Evolutionary conservation across 2,113 vertebrate genomes (phyloP), one percentile per base, ranked within the genome.

Genomic region (Glareola pratincola): DNA sequence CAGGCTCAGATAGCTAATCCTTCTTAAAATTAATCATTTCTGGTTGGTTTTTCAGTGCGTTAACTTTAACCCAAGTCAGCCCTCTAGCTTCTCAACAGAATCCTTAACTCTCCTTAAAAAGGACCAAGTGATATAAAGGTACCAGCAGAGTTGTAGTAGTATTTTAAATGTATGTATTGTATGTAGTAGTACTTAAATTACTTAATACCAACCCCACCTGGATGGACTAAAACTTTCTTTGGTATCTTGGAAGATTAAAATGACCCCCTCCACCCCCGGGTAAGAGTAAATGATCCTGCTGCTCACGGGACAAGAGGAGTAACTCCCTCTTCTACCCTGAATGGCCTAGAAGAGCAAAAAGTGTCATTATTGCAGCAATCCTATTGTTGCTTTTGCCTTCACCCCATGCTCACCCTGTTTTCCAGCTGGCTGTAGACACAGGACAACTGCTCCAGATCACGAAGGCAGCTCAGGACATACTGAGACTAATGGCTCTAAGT

Each of bases 381-480:
- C 36, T 39, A 47, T 1, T 54, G 47, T 1, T 54, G 47, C 47
- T 75, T 69, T 39, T 4, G 3, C 14, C 10, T 4, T 14, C 36
- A 8, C 2, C 1, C 8, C 37, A 34, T 0, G 0, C 64, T 50
- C 1, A 1, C 24, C 4, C 32, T 4, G 16, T 47, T n/a, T 63
- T 47, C 56, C 63, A 91, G 53, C 29, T 21, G 62, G 43, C 56
- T 84, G 24, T 6, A 67, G n/a, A 48, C 3, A 59, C 9, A 83
- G 21, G 8, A 8, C 9, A 75, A 50, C 15, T 30, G 19, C 34
- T 32, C 17, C 14, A 73, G 20, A 45, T 4, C n/a, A 64, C 1
- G 1, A 60, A 75, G 27, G 7, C 7, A 10, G 41, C 4, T 7
- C 15, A 12, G 30, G 24, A 9, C 41, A 8, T 9, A 19, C 27